Base-by-base conservation (phyloP, 23 tunicate species). In the Ascidia mentula region DNA sequence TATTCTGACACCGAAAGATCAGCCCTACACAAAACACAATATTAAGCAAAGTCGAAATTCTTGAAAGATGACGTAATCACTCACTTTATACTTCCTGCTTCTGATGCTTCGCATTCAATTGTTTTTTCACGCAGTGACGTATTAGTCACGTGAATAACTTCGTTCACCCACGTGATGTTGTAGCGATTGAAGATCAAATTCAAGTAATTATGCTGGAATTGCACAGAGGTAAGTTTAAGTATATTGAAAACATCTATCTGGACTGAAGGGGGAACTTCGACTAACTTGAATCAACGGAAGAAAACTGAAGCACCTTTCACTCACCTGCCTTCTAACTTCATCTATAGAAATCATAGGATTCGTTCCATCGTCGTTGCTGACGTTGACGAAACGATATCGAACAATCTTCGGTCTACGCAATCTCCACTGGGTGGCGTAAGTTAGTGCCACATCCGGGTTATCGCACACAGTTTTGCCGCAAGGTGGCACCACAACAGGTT, bases 391-490 rank as follows among this genome's bases (percentile, higher is more conserved):
- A 24, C 65, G 40, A 69, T 79, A 79, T 18, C 74, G 74, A 32
- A 79, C 45, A 45, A 32, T 79, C 36, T 79, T 79, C 37, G 74
- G 83, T 61, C 35, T 65, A 1, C 83, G 74, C 28, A 79, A 79
- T 36, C 34, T 79, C 83, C 74, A 69, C 17, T 60, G 38, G 17
- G 40, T 40, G 24, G 65, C 83, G 46, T 79, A 79, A 33, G 72
- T 79, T 15, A 38, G 34, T 0, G 65, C 83, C 32, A 79, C 46
- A 15, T 79, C 83, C 20, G 83, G 83, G 38, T 79, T 65, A 45
- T 79, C 83, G 40, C 83, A 79, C 6, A 79, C 36, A 18, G 83
- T 79, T 35, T 79, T 69, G 45, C 83, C 83, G 30, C 83, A 79
- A 17, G 74, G 53, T 33, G 83, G 83, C 72, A 74, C 65, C 65